These are phyloP conservation scores for Augochlora pura DNA, from an alignment of 1,140 invertebrate genomes.

Conservation along the genomic window DNA sequence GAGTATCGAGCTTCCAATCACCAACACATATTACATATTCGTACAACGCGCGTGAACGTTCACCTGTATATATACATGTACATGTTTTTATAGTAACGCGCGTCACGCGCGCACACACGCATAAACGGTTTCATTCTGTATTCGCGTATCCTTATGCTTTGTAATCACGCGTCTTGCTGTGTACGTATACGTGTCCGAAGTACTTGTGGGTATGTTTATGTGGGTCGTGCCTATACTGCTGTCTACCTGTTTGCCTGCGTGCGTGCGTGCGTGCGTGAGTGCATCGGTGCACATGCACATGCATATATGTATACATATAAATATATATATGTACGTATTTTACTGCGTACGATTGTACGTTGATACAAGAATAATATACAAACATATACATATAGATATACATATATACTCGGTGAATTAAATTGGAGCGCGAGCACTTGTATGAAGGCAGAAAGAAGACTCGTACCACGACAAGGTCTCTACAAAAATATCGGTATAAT, in stretches of 20 bases:
- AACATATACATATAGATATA: conserved; percentile 2
- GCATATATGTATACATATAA: background rate
- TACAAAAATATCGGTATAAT: conserved; percentile 76
- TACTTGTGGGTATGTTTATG: no score
- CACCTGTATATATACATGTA: background rate
- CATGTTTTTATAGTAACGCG: background rate
- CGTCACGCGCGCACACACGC: background rate
- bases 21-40: conserved; percentile 1
- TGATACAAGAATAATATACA: background rate
- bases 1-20: conserved; percentile 49
- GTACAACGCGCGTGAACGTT: background rate
- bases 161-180: no score
- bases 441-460: conserved; percentile 72
- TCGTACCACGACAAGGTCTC: conserved; percentile 72
- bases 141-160: no score
- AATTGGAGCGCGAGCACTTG: conserved; percentile 25
- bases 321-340: background rate
- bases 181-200: no score
- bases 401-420: conserved; percentile 1
- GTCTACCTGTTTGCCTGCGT: background rate
- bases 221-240: no score
- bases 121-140: no score
- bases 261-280: background rate
- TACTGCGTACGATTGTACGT: background rate
- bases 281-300: no score